These are phyloP conservation scores for Gymnocheta viridis DNA, from an alignment of 2,888 invertebrate genomes.

Conservation along the genomic window DNA sequence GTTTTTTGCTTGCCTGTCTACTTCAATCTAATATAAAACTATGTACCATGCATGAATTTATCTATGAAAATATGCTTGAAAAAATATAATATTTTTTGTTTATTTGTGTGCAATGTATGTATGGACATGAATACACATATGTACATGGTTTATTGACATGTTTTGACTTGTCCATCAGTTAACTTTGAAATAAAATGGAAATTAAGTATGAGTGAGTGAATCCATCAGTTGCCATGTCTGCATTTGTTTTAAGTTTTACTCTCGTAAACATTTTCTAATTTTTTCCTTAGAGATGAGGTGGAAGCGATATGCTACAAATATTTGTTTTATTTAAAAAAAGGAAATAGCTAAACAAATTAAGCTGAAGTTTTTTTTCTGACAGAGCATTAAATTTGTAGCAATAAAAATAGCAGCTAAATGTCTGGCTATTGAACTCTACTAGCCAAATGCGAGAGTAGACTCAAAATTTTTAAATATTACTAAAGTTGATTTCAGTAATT, in stretches of 20 bases:
- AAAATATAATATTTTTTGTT: neutral
- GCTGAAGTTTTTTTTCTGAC: slow-evolving; percentile 1
- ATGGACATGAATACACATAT: neutral
- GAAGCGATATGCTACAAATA: slow-evolving; percentile 10
- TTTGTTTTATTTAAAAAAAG: neutral
- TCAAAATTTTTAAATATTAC: neutral
- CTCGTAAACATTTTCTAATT: neutral
- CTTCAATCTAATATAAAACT: too few relatives aligned
- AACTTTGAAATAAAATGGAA: slow-evolving; percentile 60
- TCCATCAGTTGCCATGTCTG: neutral
- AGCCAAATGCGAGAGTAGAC: neutral
- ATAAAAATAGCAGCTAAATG: neutral
- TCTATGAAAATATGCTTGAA: neutral
- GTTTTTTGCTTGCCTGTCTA: neutral
- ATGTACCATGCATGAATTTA: too few relatives aligned
- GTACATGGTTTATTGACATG: slow-evolving; percentile 47
- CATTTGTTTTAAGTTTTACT: neutral
- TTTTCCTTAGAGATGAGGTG: slow-evolving; percentile 12
- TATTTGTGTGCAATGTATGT: neutral
- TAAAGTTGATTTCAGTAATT: neutral
- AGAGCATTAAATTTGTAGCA: slow-evolving; percentile 13
- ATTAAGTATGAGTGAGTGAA: slow-evolving; percentile 38
- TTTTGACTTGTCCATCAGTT: slow-evolving; percentile 57
- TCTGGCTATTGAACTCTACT: slow-evolving; percentile 59
- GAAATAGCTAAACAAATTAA: slow-evolving; percentile 40